Evolutionary conservation across 2,113 vertebrate genomes (phyloP).

Genomic region (Equus quagga): DNA sequence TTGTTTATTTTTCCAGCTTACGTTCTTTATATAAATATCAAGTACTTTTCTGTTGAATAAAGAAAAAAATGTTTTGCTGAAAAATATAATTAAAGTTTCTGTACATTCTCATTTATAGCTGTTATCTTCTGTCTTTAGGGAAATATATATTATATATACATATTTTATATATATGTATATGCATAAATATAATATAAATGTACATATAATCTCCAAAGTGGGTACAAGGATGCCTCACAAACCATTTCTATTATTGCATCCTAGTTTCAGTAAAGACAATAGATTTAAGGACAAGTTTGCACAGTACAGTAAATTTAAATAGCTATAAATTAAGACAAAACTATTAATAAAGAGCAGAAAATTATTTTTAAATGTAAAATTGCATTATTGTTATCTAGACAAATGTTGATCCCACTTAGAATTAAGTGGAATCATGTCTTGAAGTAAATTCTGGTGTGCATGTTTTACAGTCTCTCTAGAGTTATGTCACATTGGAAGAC

Average conservation of each 20-base stretch:
- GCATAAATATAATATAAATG: not conserved
- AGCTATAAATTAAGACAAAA: not conserved
- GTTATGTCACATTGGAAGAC: not conserved
- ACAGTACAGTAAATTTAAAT: not conserved
- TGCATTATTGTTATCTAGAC: not conserved
- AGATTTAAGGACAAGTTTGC: not conserved
- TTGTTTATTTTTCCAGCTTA: not conserved
- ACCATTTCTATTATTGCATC: not conserved
- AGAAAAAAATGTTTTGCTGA: not conserved
- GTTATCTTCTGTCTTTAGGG: not conserved
- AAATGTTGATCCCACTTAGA: not conserved
- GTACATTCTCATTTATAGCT: not conserved
- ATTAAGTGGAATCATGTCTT: not conserved
- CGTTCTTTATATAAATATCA: not conserved
- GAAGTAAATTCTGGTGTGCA: not conserved
- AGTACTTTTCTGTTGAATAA: not conserved
- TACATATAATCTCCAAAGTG: not conserved
- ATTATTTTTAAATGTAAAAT: not conserved
- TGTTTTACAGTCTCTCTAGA: not conserved
- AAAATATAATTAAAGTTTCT: conserved; percentile 27
- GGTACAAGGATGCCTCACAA: not conserved
- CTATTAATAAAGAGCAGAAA: not conserved
- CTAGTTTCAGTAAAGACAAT: not conserved
- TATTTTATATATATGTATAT: not conserved
- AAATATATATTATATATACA: not conserved